A percentile compares a stretch with the other conserved stretches of the same genome.
Conservation (phyloP, 2,888 invertebrate genomes). For the Melieria omissa region DNA sequence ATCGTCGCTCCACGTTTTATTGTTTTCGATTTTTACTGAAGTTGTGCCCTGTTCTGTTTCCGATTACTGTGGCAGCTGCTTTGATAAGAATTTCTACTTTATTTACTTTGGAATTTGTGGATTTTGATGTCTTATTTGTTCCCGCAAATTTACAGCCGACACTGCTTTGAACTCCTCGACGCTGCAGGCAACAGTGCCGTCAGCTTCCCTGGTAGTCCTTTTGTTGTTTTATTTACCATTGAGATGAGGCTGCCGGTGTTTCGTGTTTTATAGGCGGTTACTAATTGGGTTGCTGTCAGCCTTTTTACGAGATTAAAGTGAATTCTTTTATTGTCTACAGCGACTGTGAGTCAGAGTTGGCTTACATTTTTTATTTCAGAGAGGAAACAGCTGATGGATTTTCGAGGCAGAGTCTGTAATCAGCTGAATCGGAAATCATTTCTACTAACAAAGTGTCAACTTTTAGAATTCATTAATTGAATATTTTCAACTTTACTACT, state of each 20-base stretch:
- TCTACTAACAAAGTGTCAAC: too few relatives aligned
- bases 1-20: constrained; percentile 8
- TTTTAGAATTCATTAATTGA: too few relatives aligned
- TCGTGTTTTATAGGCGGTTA: constrained; percentile 2
- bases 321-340: too few relatives aligned
- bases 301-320: neutral
- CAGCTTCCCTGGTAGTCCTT: constrained; percentile 7
- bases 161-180: neutral
- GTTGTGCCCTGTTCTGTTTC: neutral
- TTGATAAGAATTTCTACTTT: neutral
- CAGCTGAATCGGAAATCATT: too few relatives aligned
- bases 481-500: too few relatives aligned
- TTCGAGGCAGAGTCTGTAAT: too few relatives aligned
- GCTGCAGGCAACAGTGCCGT: neutral
- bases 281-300: constrained; percentile 11
- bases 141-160: neutral
- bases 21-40: constrained; percentile 15
- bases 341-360: too few relatives aligned
- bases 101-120: neutral
- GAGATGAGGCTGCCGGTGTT: neutral
- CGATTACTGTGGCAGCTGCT: constrained; percentile 1
- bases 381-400: too few relatives aligned
- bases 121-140: constrained; percentile 12
- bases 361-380: too few relatives aligned
- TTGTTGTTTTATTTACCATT: constrained; percentile 2